These are phyloP conservation scores for Matsumurasca onukii DNA, from an alignment of 1,140 invertebrate genomes.

Conservation along the genomic window DNA sequence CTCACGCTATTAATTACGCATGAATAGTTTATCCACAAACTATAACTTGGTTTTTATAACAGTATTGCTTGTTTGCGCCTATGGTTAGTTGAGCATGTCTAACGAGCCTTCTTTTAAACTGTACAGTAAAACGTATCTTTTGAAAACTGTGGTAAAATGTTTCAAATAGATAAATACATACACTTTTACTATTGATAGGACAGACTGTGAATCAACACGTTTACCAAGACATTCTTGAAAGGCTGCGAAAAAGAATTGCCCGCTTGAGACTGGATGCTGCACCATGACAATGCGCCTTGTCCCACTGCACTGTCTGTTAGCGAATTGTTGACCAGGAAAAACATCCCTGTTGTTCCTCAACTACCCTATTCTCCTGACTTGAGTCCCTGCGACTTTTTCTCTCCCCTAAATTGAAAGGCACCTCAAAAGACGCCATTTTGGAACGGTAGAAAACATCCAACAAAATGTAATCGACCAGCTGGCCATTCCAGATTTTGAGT, in stretches of 20 bases:
- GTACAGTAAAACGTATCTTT: too few relatives aligned
- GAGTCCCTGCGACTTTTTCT: constrained; percentile 41
- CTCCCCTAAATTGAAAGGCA: constrained; percentile 40
- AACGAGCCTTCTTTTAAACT: too few relatives aligned
- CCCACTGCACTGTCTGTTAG: constrained; percentile 38
- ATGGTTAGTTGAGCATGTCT: too few relatives aligned
- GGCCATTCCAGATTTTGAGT: constrained; percentile 40
- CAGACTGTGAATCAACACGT: background rate
- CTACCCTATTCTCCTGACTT: constrained; percentile 44
- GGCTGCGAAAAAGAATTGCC: background rate
- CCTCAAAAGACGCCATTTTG: constrained; percentile 39
- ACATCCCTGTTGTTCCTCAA: constrained; percentile 39
- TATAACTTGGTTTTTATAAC: too few relatives aligned
- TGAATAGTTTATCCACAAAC: too few relatives aligned
- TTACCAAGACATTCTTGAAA: constrained; percentile 10
- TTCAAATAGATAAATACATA: too few relatives aligned
- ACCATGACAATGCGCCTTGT: constrained; percentile 45
- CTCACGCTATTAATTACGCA: too few relatives aligned
- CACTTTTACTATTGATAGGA: too few relatives aligned
- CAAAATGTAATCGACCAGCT: constrained; percentile 34
- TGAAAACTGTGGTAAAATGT: too few relatives aligned
- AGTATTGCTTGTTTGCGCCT: too few relatives aligned
- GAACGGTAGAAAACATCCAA: constrained; percentile 38
- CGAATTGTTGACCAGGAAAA: constrained; percentile 40
- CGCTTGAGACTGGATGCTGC: constrained; percentile 38